Base-by-base conservation (phyloP, 2,888 invertebrate species). In the Anoplius nigerrimus region DNA sequence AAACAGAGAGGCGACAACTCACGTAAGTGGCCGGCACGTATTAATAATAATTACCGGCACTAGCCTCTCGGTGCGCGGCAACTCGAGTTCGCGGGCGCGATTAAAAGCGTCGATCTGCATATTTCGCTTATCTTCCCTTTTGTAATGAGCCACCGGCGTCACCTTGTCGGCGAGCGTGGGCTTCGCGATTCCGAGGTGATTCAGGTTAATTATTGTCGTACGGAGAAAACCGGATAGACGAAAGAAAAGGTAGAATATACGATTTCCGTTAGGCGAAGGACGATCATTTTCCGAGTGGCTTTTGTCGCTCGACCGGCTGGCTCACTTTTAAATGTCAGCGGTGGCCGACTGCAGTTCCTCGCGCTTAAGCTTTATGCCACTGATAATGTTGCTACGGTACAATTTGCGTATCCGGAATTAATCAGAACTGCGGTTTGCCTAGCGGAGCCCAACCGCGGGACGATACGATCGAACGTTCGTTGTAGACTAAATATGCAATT, bases 151-250 rank as follows among this genome's bases (percentile, higher is more conserved):
- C 48, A 56, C 11, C 56, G 69, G 69, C 72, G 73, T 45, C 71
- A 54, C 24, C 2, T 11, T 42, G 75, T 68, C 68, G 67, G 22
- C 51, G 66, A 45, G 77, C 77, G 78, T 77, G 75, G 78, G 77
- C 52, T 45, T 45, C 24, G 20, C 8, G 62, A 69, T 64, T 69
- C 42, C 53, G 53, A 46, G 60, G 57, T 68, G 71, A 76, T 76
- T 76, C 76, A 62, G 70, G 71, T 72, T 76, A 73, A 71, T 76
- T 63, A 57, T 51, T 62, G 67, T 70, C 16, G 48, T 54, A 16
- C 57, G 57, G 61, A 51, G 51, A 46, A 62, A 59, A 64, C 57
- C 54, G 63, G 52, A 63, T 60, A 34, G 34, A 11, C 34, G 6
- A 11, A 34, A 34, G 34, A 34, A 34, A 34, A 34, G 34, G 54